Evolutionary conservation across 1,140 invertebrate species (phyloP), one percentile per base, ranked within the genome.

Genomic region (Drosophila oshimai): DNA sequence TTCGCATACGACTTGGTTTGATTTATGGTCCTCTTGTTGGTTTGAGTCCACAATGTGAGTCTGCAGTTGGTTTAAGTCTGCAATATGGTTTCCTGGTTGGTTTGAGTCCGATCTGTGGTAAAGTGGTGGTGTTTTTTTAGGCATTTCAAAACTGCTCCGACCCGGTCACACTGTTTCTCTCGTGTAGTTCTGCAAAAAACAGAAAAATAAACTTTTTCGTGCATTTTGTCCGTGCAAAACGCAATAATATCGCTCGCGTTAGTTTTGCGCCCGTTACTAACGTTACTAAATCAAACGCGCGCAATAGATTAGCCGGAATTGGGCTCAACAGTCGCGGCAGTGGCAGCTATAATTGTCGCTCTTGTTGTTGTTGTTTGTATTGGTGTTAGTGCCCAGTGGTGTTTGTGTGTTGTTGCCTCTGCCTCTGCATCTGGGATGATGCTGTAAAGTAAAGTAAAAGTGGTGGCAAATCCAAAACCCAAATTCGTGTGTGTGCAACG

Each of bases 141-240:
- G n/a, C n/a, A n/a, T n/a, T n/a, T n/a, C n/a, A n/a, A n/a, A n/a
- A n/a, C n/a, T n/a, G n/a, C n/a, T n/a, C n/a, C n/a, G n/a, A n/a
- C n/a, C n/a, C n/a, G n/a, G n/a, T n/a, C n/a, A 37, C 5, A 18
- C 18, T 41, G 37, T 41, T 41, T 41, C 20, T 24, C 37, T 39
- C 10, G 17, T n/a, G 36, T 37, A 42, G 20, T 57, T 50, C 42
- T 76, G 73, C 57, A 58, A 79, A 79, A 71, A 81, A 80, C 77
- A 81, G 74, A 75, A 81, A 80, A 80, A 81, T 81, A 70, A 64
- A 65, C 33, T 65, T 79, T 79, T 80, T 74, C 79, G 65, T 75
- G 76, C 61, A 58, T 75, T 79, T 80, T 44, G 47, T 24, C 42
- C 47, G 46, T 31, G 20, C 58, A 71, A 71, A 74, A 71, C 39